phyloP scores from a whole-genome alignment of 2,797 vertebrate genomes.

The Chromis chromis region DNA sequence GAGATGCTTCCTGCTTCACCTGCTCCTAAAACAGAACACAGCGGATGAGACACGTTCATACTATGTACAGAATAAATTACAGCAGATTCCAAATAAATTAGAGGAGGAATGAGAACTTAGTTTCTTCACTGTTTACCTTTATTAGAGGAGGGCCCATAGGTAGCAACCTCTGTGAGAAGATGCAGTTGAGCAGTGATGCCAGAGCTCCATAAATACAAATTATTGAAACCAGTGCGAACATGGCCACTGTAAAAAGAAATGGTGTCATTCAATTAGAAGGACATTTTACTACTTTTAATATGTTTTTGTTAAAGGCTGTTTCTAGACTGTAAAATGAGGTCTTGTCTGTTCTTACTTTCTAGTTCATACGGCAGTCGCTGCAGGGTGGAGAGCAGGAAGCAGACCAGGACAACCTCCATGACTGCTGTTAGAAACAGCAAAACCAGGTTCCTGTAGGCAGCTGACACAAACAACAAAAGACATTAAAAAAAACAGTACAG shows the following conservation, averaged over 20 bases:
- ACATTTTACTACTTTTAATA: too few relatives aligned
- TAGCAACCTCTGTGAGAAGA: slow-evolving; percentile 85
- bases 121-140: slow-evolving; percentile 77
- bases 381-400: slow-evolving; percentile 89
- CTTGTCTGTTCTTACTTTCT: slow-evolving; percentile 84
- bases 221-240: slow-evolving; percentile 83
- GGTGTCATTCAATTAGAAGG: not conserved
- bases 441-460: slow-evolving; percentile 85
- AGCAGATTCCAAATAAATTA: not conserved
- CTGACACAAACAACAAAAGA: slow-evolving; percentile 68
- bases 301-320: too few relatives aligned
- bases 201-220: slow-evolving; percentile 87
- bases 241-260: slow-evolving; percentile 80
- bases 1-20: slow-evolving; percentile 54
- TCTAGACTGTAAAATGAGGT: not conserved
- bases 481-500: not conserved
- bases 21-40: slow-evolving; percentile 56
- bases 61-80: not conserved
- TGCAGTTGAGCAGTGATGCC: slow-evolving; percentile 86
- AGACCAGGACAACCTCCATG: slow-evolving; percentile 88
- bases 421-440: slow-evolving; percentile 82
- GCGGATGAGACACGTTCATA: not conserved
- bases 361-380: slow-evolving; percentile 84
- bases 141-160: slow-evolving; percentile 85
- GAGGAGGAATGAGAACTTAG: not conserved